Evolutionary conservation across 92 coral and sea anemone genomes (phyloP).

Genomic region (Plumapathes pennacea): DNA sequence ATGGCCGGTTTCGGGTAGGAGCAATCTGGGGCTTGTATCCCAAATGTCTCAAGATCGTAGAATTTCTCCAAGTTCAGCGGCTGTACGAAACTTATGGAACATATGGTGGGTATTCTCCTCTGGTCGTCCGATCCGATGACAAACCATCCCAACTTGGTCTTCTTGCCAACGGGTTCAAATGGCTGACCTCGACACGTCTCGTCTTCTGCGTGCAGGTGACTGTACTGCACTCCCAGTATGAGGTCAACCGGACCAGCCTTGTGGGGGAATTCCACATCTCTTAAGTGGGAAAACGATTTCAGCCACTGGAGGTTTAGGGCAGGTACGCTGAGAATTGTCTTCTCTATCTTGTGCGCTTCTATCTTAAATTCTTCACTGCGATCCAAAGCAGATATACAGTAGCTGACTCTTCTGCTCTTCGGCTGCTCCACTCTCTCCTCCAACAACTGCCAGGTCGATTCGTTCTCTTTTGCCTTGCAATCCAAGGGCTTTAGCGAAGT

Average conservation of each 20-base stretch:
- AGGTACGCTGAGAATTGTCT: constrained; percentile 16
- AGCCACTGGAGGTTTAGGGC: constrained; percentile 17
- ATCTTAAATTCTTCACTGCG: constrained; percentile 12
- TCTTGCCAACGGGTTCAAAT: constrained; percentile 22
- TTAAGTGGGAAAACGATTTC: constrained; percentile 13
- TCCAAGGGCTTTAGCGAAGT: constrained; percentile 47
- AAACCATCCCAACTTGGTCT: constrained; percentile 35
- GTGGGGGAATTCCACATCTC: constrained; percentile 13
- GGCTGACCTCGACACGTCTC: constrained; percentile 6
- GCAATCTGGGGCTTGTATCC: constrained; percentile 22
- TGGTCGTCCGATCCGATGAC: constrained; percentile 15
- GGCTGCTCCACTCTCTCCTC: constrained; percentile 35
- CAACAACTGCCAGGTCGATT: constrained; percentile 40
- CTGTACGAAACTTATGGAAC: neutral
- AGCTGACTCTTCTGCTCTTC: constrained; percentile 32
- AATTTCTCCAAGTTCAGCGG: constrained; percentile 7
- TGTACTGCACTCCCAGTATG: constrained; percentile 28
- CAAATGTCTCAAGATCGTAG: constrained; percentile 16
- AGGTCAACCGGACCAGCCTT: constrained; percentile 23
- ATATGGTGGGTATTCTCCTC: neutral
- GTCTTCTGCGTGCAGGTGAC: constrained; percentile 39
- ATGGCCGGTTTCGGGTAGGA: constrained; percentile 2
- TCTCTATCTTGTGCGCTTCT: constrained; percentile 13
- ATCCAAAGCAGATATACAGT: constrained; percentile 28
- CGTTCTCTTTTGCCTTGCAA: constrained; percentile 33